Conservation (phyloP, 2,113 vertebrate species). For the Engystomops pustulosus region DNA sequence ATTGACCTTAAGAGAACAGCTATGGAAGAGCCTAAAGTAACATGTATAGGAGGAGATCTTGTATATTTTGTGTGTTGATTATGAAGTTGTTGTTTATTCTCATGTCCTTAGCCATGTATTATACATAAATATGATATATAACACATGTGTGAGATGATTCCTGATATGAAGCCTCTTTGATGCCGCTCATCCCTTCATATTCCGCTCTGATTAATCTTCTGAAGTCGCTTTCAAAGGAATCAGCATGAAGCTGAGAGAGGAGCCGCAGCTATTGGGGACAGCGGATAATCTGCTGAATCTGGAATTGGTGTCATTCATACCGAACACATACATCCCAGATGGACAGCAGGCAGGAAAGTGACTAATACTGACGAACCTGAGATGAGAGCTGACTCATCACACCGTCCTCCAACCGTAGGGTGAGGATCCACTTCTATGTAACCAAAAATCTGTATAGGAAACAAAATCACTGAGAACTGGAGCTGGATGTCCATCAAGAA, state of each 20-base stretch:
- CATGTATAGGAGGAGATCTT: no score
- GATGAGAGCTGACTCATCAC: background rate
- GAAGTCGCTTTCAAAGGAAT: background rate
- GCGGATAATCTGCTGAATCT: background rate
- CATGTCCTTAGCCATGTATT: no score
- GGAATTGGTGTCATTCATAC: background rate
- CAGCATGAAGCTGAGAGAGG: background rate
- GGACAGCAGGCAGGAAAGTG: background rate
- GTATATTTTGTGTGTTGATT: no score
- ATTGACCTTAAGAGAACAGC: no score
- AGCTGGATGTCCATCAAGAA: no score
- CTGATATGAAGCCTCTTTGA: background rate
- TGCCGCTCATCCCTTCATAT: background rate
- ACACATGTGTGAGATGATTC: background rate
- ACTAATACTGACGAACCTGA: conserved; percentile 8
- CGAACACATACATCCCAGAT: background rate
- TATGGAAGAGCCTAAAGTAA: no score
- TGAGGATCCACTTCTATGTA: background rate
- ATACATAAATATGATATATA: background rate
- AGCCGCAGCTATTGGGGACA: background rate
- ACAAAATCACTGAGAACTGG: no score
- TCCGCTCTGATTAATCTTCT: background rate
- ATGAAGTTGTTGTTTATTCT: no score
- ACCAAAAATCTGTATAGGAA: no score
- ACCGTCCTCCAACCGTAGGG: background rate